A percentile compares a stretch with the other conserved stretches of the same genome.
phyloP scores from a whole-genome alignment of 2,797 vertebrate genomes.

The Apogon talboti region DNA sequence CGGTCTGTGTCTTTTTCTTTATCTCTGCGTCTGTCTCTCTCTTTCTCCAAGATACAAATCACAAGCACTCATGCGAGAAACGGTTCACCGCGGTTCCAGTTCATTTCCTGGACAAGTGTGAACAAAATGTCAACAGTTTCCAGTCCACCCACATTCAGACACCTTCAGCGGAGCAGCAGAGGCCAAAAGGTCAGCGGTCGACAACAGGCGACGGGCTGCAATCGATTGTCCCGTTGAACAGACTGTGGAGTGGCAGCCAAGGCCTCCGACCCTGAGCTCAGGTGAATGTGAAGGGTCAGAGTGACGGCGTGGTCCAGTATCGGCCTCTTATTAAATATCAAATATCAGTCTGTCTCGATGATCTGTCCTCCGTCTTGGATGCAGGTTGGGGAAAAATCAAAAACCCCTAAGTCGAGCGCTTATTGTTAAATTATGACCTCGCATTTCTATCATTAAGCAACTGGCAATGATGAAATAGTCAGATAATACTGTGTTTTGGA shows the following conservation, averaged over 20 bases:
- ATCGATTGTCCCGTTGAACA: constrained; percentile 49
- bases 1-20: constrained; percentile 38
- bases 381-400: not conserved
- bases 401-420: too few species aligned
- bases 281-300: not conserved
- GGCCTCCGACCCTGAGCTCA: constrained; percentile 27
- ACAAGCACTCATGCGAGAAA: constrained; percentile 60
- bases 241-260: constrained; percentile 3
- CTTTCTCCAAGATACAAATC: constrained; percentile 60
- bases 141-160: constrained; percentile 57
- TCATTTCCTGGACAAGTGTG: constrained; percentile 71
- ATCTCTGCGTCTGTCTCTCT: constrained; percentile 21
- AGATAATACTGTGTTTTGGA: too few species aligned
- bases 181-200: constrained; percentile 59
- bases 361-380: not conserved
- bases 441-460: too few species aligned
- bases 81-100: constrained; percentile 65
- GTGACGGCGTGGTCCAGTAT: not conserved
- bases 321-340: not conserved
- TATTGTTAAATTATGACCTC: too few species aligned
- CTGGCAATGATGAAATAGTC: too few species aligned
- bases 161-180: constrained; percentile 25
- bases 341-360: not conserved
- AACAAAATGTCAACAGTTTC: constrained; percentile 69
- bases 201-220: constrained; percentile 32